Conservation (phyloP, 2,113 vertebrate genomes). For the Phaetusa simplex region DNA sequence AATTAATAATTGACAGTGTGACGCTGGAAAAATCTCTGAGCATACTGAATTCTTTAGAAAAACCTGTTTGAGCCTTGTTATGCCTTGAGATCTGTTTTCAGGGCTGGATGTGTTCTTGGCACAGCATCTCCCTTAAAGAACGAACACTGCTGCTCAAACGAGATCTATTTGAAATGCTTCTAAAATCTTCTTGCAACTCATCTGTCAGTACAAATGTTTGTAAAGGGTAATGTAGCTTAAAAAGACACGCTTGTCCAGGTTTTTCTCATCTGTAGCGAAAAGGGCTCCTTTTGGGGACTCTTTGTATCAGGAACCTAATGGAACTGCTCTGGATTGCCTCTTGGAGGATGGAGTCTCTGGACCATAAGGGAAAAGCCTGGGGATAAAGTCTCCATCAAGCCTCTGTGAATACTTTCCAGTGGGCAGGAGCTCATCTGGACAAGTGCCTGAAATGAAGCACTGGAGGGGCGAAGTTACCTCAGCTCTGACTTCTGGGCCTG, state of each 20-base stretch:
- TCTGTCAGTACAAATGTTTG: slow-evolving; percentile 29
- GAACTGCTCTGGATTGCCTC: background rate
- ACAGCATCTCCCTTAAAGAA: background rate
- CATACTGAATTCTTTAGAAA: background rate
- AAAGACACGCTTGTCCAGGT: background rate
- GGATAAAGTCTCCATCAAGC: background rate
- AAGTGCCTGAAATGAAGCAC: background rate
- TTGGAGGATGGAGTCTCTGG: background rate
- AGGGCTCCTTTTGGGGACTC: background rate
- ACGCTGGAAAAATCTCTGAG: background rate
- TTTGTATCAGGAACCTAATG: background rate
- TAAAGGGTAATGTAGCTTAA: slow-evolving; percentile 5
- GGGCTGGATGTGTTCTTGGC: slow-evolving; percentile 46
- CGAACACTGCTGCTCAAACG: background rate
- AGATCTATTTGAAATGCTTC: slow-evolving; percentile 26
- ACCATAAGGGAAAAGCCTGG: background rate
- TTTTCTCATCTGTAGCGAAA: slow-evolving; percentile 5
- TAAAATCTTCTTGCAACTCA: slow-evolving; percentile 27
- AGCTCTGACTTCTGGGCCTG: background rate
- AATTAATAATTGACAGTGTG: background rate
- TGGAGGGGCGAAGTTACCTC: background rate
- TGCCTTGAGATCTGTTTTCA: background rate
- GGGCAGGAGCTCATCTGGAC: background rate
- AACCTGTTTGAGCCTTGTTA: background rate
- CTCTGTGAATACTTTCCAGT: background rate